Base-by-base conservation (phyloP, 1,140 invertebrate species). In the Mactra quadrangularis region DNA sequence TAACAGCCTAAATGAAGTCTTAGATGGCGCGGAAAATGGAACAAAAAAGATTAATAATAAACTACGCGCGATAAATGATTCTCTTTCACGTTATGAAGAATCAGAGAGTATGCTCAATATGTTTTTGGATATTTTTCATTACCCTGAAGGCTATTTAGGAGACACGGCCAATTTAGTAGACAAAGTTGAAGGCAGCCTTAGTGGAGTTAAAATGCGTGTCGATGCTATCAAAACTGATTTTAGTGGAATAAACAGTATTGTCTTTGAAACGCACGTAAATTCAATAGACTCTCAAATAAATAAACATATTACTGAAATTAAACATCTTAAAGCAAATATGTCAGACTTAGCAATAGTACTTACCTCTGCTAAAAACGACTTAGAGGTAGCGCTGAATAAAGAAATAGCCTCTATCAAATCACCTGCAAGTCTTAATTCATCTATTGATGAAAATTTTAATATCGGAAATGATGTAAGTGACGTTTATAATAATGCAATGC, bases 11-110 rank as follows among this genome's bases (percentile, higher is more conserved):
- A 25, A 76, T 29, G 19, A 4, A 9, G 29, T 17, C 7, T 45
- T 76, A n/a, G 35, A 22, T 29, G 6, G 35, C 22, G 25, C 38
- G 17, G 25, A 50, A 7, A 76, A 76, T 50, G 57, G 59, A 9
- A 47, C 74, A 45, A 4, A 25, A 0, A 38, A 35, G 50, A 52
- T 62, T 2, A 64, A 60, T 29, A 50, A 29, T 29, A 11, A 62
- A 19, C n/a, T 76, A n/a, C 41, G 22, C 3, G 27, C 55, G 0
- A 25, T 76, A 15, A 60, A 76, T 31, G 22, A 45, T 15, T 25
- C 53, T 45, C 38, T 75, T 19, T 25, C 41, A 62, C n/a, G 1
- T 17, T 33, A 62, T 11, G 38, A 76, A 22, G 41, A 47, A 45
- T 13, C 38, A 17, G n/a, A n/a, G n/a, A n/a, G n/a, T n/a, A n/a